phyloP scores from a whole-genome alignment of 2,797 vertebrate genomes.

The Acipenser oxyrinchus region DNA sequence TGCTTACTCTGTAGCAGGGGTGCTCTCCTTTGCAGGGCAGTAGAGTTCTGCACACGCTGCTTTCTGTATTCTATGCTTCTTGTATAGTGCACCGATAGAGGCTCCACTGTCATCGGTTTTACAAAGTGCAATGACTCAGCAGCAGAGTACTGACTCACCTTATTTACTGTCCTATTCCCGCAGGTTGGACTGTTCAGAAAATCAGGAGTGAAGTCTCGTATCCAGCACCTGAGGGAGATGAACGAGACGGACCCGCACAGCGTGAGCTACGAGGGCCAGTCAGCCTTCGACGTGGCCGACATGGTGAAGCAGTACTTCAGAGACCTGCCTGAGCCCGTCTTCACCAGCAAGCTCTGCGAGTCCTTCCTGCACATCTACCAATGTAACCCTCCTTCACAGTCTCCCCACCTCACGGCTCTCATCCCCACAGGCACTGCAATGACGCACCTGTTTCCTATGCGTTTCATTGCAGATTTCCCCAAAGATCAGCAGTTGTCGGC shows the following conservation, averaged over 20 bases:
- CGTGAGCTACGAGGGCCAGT: conserved; percentile 65
- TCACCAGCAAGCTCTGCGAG: conserved; percentile 72
- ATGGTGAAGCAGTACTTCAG: conserved; percentile 87
- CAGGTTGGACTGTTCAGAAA: conserved; percentile 83
- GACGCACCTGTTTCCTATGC: not conserved
- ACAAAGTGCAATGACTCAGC: too few species aligned
- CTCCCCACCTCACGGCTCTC: too few species aligned
- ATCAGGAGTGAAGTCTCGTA: conserved; percentile 79
- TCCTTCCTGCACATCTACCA: conserved; percentile 84
- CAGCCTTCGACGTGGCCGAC: conserved; percentile 80
- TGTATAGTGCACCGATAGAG: too few species aligned
- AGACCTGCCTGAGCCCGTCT: conserved; percentile 78
- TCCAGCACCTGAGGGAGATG: conserved; percentile 72
- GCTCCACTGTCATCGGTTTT: too few species aligned
- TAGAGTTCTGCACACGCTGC: too few species aligned
- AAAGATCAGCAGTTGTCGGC: conserved; percentile 75
- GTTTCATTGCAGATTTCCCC: conserved; percentile 56
- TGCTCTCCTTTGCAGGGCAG: too few species aligned
- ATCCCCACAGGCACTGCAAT: not conserved
- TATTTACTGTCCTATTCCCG: not conserved
- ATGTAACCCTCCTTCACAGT: conserved; percentile 45
- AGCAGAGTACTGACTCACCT: too few species aligned
- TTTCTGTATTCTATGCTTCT: too few species aligned
- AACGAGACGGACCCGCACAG: conserved; percentile 62
- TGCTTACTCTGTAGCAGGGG: too few species aligned